Base-by-base conservation (phyloP, 1,140 invertebrate genomes). In the Drosophila willistoni region DNA sequence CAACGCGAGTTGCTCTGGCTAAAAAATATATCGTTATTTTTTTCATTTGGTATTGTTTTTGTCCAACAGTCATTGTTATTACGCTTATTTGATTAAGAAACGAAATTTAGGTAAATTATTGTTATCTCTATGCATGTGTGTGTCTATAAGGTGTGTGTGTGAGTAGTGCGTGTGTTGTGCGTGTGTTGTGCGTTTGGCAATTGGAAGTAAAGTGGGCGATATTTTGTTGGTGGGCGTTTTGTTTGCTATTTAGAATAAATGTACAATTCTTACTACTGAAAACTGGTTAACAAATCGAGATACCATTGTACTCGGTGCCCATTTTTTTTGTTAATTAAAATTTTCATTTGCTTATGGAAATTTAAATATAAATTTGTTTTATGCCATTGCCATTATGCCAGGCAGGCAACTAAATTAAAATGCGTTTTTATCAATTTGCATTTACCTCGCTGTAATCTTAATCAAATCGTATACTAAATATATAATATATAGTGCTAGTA, bases 61-160 rank as follows among this genome's bases (percentile, higher is more conserved):
- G 74, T 74, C 82, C 74, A 81, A 81, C 33, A 64, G 69, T 68
- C 68, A 68, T 78, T 77, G 63, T 59, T 63, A 68, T 79, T 76
- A 70, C 82, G 78, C 33, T 78, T 78, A 70, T 69, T 85, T 77
- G 64, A 77, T 77, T 73, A 87, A 76, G 83, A 83, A 83, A 79
- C 79, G 79, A 77, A 51, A 76, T 68, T 82, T 75, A 70, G 54
- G 36, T 68, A 65, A 64, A 55, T 68, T 70, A 39, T 64, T 66
- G 67, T 69, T 76, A 71, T 72, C 74, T 68, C 9, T 12, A 51
- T 70, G 34, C 22, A 68, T 56, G 67, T 59, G 75, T 71, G 67
- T 77, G 22, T 25, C 22, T 25, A 4, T 25, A 25, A 25, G 2
- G 22, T 25, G 67, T 29, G 41, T 42, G 29, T 14, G 73, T 29